phyloP scores from a whole-genome alignment of 2,888 invertebrate species.

The Melangyna quadrimaculata region DNA sequence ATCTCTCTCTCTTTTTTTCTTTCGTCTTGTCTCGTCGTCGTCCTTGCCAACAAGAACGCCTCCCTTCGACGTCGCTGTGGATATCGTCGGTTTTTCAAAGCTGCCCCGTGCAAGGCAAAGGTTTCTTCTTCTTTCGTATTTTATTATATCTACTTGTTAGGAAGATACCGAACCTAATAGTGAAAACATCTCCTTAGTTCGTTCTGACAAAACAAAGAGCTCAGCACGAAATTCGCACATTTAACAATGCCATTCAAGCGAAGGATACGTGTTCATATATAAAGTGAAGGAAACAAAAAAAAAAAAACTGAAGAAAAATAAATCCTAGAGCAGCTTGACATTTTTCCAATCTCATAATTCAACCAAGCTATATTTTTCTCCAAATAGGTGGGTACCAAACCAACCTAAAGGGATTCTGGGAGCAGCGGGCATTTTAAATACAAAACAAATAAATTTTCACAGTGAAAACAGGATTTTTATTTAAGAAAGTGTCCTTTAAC shows the following conservation, averaged over 20 bases:
- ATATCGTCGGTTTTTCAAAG: neutral
- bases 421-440: slow-evolving; percentile 20
- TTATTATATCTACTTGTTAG: neutral
- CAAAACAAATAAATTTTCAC: slow-evolving; percentile 48
- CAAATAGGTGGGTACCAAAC: neutral
- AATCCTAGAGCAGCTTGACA: slow-evolving; percentile 40
- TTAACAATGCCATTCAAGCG: slow-evolving; percentile 62
- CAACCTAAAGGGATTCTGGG: neutral
- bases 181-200: slow-evolving; percentile 8
- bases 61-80: neutral
- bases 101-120: slow-evolving; percentile 10
- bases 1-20: neutral
- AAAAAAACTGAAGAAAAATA: slow-evolving; percentile 5
- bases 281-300: neutral
- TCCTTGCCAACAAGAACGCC: neutral
- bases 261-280: slow-evolving; percentile 52
- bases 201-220: slow-evolving; percentile 24
- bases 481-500: neutral
- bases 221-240: slow-evolving; percentile 50
- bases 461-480: neutral
- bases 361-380: slow-evolving; percentile 11
- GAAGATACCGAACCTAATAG: neutral
- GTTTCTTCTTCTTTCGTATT: neutral
- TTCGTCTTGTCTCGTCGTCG: neutral
- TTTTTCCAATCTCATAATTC: slow-evolving; percentile 52